These are phyloP conservation scores for Corapipo altera DNA, from an alignment of 2,113 vertebrate species.

Conservation along the genomic window DNA sequence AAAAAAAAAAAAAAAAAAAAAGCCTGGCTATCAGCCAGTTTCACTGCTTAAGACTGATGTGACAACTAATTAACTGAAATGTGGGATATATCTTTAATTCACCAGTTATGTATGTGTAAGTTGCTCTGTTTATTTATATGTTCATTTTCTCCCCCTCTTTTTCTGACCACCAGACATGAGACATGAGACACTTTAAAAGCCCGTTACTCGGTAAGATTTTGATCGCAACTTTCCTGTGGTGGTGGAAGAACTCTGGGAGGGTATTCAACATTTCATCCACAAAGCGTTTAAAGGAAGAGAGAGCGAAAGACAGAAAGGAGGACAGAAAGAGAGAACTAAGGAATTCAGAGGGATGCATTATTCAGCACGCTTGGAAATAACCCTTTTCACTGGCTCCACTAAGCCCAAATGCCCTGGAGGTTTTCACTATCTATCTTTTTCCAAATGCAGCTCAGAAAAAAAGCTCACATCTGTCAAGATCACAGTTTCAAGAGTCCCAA, in stretches of 20 bases:
- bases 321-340: conserved; percentile 59
- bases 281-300: conserved; percentile 32
- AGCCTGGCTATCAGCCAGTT: conserved; percentile 16
- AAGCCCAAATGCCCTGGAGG: conserved; percentile 68
- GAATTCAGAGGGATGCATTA: conserved; percentile 66
- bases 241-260: conserved; percentile 1
- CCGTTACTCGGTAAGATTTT: not conserved
- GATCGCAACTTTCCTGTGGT: not conserved
- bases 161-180: not conserved
- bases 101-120: not conserved
- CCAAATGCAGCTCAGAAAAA: conserved; percentile 47
- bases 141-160: not conserved
- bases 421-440: conserved; percentile 68
- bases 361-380: conserved; percentile 65
- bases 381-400: conserved; percentile 67
- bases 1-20: not conserved
- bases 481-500: conserved; percentile 65
- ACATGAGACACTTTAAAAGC: not conserved
- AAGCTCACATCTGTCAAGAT: conserved; percentile 70
- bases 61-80: conserved; percentile 63
- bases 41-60: conserved; percentile 43
- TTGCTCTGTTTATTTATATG: not conserved
- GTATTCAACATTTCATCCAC: conserved; percentile 5
- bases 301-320: conserved; percentile 33
- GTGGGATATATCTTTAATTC: conserved; percentile 38